Percentiles rank a stretch among this genome's conserved stretches.
phyloP scores from a whole-genome alignment of 2,797 vertebrate species.

The Zalophus californianus region DNA sequence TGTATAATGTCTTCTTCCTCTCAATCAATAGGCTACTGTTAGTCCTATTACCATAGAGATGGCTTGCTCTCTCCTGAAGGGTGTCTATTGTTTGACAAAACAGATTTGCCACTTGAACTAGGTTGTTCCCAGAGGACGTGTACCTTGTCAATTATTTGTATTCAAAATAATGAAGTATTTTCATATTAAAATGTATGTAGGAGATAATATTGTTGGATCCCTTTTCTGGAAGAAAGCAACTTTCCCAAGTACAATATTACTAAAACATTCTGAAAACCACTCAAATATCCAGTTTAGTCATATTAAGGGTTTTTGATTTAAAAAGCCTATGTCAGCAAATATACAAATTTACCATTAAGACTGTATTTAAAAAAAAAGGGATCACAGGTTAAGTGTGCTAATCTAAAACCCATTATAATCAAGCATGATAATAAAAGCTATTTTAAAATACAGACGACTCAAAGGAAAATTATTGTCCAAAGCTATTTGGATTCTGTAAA shows the following conservation, averaged over 20 bases:
- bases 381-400: neutral
- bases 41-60: constrained; percentile 92
- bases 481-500: constrained; percentile 24
- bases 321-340: constrained; percentile 43
- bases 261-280: constrained; percentile 53
- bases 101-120: constrained; percentile 91
- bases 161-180: constrained; percentile 88
- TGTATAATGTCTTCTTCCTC: constrained; percentile 92
- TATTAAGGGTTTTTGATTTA: constrained; percentile 50
- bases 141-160: constrained; percentile 92
- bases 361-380: constrained; percentile 44
- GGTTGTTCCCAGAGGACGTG: constrained; percentile 88
- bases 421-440: constrained; percentile 42
- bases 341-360: constrained; percentile 29
- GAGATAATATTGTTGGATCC: constrained; percentile 59
- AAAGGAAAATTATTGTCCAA: constrained; percentile 60
- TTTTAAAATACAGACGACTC: constrained; percentile 45
- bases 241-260: constrained; percentile 58
- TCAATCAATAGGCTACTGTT: constrained; percentile 91
- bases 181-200: constrained; percentile 84
- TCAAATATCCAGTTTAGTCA: neutral
- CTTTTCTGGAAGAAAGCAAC: constrained; percentile 64
- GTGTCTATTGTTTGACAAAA: constrained; percentile 90
- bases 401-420: constrained; percentile 45
- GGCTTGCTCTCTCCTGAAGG: constrained; percentile 89